phyloP scores from a whole-genome alignment of 1,140 invertebrate species.

The Pogonognathellus flavescens region DNA sequence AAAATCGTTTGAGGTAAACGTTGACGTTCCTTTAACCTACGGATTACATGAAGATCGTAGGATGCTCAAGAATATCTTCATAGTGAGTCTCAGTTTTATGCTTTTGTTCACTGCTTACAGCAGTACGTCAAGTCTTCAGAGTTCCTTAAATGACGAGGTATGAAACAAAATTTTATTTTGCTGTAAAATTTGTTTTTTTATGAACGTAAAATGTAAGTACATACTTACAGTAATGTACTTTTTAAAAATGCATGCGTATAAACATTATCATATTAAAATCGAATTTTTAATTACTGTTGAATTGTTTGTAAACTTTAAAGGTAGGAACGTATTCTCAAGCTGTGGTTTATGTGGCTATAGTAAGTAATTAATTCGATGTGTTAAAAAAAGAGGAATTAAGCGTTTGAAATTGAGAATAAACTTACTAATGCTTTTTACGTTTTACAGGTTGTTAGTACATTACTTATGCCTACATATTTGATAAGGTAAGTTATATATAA shows the following conservation, averaged over 20 bases:
- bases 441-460: conserved; percentile 13
- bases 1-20: no score
- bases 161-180: background rate
- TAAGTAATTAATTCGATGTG: background rate
- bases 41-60: conserved; percentile 80
- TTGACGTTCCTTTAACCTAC: background rate
- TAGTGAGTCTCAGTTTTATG: conserved; percentile 90
- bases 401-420: background rate
- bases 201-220: background rate
- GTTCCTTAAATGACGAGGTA: conserved; percentile 72
- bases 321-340: background rate
- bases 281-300: no score
- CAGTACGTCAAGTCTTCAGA: conserved; percentile 90
- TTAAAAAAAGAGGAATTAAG: background rate
- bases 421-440: conserved; percentile 1
- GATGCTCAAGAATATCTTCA: conserved; percentile 88
- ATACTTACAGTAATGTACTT: no score
- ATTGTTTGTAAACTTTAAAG: background rate
- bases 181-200: background rate
- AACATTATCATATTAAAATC: no score
- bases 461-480: background rate
- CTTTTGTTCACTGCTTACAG: conserved; percentile 94
- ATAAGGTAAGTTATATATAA: background rate
- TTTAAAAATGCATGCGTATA: no score
- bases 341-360: background rate